These are phyloP conservation scores for Machimus rusticus DNA, from an alignment of 2,888 invertebrate genomes.

Conservation along the genomic window DNA sequence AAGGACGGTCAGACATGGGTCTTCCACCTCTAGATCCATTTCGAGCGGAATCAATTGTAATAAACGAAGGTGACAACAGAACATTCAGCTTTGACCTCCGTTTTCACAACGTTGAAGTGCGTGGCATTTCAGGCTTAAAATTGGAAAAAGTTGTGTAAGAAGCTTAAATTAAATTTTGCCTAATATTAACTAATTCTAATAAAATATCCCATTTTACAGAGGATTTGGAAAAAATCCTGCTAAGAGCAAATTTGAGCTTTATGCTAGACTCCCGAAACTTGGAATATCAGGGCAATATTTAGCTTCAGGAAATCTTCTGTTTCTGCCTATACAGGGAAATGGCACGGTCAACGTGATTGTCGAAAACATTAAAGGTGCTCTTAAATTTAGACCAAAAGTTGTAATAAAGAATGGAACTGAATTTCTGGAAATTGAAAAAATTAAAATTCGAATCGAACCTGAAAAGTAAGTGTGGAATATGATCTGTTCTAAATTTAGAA, in stretches of 20 bases:
- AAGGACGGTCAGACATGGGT: constrained; percentile 43
- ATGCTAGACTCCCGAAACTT: constrained; percentile 54
- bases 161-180: not conserved
- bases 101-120: constrained; percentile 42
- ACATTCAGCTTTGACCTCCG: constrained; percentile 33
- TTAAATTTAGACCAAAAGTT: constrained; percentile 58
- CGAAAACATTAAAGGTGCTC: constrained; percentile 56
- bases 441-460: constrained; percentile 58
- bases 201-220: constrained; percentile 20
- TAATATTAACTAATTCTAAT: not conserved
- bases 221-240: constrained; percentile 46
- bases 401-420: constrained; percentile 54
- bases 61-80: constrained; percentile 13
- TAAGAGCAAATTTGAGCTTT: constrained; percentile 47
- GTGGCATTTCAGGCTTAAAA: constrained; percentile 37
- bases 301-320: constrained; percentile 62
- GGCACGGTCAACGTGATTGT: constrained; percentile 58
- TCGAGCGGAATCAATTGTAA: not conserved
- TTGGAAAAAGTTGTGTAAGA: constrained; percentile 47
- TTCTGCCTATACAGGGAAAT: constrained; percentile 63
- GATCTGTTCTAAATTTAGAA: not conserved
- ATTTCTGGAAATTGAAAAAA: constrained; percentile 56
- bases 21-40: constrained; percentile 45
- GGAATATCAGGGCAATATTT: constrained; percentile 58
- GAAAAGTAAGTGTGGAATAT: constrained; percentile 52